Conservation (phyloP, 1,140 invertebrate genomes). For the Drosophila triauraria region DNA sequence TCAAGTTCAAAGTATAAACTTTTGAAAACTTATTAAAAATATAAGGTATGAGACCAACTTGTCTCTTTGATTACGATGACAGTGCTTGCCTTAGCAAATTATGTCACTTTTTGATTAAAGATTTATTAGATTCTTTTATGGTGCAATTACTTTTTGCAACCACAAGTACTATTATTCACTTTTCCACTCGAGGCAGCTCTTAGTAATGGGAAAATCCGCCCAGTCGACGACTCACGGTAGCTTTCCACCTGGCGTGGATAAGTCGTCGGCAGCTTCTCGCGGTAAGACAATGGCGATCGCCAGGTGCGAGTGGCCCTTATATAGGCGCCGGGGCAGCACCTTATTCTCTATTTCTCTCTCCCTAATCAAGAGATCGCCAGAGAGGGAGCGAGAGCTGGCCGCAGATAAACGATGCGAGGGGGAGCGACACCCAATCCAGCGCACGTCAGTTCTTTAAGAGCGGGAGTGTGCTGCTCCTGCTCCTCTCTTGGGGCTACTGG, state of each 20-base stretch:
- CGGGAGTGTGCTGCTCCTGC: constrained; percentile 4
- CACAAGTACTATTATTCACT: background rate
- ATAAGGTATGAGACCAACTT: background rate
- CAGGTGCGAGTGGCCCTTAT: constrained; percentile 8
- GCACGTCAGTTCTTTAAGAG: background rate
- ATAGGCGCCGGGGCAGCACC: constrained; percentile 11
- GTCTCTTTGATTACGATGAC: no score
- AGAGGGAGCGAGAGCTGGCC: constrained; percentile 7
- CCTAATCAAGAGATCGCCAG: constrained; percentile 24
- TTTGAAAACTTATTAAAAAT: background rate
- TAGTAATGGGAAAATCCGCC: constrained; percentile 23
- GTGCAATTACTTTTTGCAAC: background rate
- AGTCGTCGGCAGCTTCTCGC: constrained; percentile 27
- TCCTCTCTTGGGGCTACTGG: constrained; percentile 2
- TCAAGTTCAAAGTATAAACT: background rate
- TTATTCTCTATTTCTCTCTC: background rate
- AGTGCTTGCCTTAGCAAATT: background rate
- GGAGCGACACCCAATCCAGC: background rate
- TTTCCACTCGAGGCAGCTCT: constrained; percentile 2
- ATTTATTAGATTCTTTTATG: background rate
- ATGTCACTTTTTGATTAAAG: background rate
- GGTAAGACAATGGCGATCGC: constrained; percentile 8
- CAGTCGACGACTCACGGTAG: constrained; percentile 11
- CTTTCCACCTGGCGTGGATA: constrained; percentile 23
- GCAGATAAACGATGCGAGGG: constrained; percentile 26